These are phyloP conservation scores for Neolamprologus brichardi DNA, from an alignment of 2,113 vertebrate species.

Conservation along the genomic window DNA sequence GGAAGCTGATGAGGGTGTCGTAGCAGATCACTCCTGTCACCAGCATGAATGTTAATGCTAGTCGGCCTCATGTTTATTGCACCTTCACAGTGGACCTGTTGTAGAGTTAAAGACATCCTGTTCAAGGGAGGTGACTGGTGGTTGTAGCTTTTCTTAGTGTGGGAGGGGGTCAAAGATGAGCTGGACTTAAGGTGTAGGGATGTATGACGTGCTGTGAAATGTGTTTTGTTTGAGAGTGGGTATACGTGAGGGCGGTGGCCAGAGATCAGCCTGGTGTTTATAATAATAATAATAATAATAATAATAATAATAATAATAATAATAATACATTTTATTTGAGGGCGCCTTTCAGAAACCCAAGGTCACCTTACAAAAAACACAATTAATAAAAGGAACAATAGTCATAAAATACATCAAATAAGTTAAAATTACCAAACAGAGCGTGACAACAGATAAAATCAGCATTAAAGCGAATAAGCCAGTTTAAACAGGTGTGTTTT, in stretches of 20 bases:
- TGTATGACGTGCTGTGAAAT: rapidly evolving
- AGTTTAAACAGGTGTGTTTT: too few relatives aligned
- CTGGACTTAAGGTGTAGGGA: not conserved
- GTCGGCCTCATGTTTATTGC: not conserved
- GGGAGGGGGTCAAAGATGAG: not conserved
- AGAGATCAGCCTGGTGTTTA: rapidly evolving
- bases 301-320: too few relatives aligned
- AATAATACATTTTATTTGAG: too few relatives aligned
- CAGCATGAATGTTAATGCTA: not conserved
- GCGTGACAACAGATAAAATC: too few relatives aligned
- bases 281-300: too few relatives aligned
- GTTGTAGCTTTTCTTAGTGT: rapidly evolving
- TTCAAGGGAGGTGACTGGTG: not conserved
- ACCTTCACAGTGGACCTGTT: not conserved
- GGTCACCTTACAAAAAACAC: too few relatives aligned
- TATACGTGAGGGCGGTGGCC: rapidly evolving
- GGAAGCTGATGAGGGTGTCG: not conserved
- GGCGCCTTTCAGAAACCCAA: too few relatives aligned
- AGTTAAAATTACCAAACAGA: rapidly evolving
- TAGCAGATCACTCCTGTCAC: not conserved
- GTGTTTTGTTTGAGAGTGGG: not conserved
- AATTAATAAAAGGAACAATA: too few relatives aligned
- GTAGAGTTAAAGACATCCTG: not conserved
- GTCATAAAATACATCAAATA: too few relatives aligned
- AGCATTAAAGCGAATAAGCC: too few relatives aligned